Evolutionary conservation across 2,113 vertebrate genomes (phyloP), one percentile per base, ranked within the genome.

Genomic region (Nyctereutes procyonoides): DNA sequence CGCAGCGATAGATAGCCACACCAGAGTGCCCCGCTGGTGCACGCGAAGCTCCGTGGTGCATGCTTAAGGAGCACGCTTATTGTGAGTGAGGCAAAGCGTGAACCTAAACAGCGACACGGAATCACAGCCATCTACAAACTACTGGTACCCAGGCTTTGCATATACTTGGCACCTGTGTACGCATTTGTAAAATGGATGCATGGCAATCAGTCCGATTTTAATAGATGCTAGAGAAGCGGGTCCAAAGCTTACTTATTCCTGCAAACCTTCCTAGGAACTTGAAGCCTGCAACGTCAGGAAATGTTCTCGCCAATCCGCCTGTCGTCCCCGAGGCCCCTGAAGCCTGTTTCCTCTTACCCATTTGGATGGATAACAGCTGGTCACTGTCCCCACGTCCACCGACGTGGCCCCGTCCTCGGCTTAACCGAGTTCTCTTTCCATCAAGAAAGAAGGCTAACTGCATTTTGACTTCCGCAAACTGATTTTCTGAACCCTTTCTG

Each of bases 341-440:
- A 73, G 76, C 19, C 89, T 86, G 63, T 77, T 93, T 89, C 77
- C 73, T 93, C 82, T 28, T 7, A 1, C 22, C 56, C 92, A 84
- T 60, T 0, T 30, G 69, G 62, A 71, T 83, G 96, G 93, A 51
- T 26, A 90, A 58, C n/a, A 84, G 88, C 88, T 17, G 74, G 90
- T 26, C 69, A 55, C 35, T 35, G 7, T 14, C 15, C 28, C 24
- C 3, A 20, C 0, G 53, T 7, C 8, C 9, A 14, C 63, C 32
- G 5, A 35, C 3, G 1, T 12, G 0, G 20, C 38, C 26, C 62
- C 67, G 56, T 56, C 60, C 67, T 95, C 48, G 15, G 32, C 92
- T 30, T 8, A 32, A n/a, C 3, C 0, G 5, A 60, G 26, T 20
- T 51, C 24, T 69, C 88, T 38, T 63, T 53, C 62, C 43, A 51